phyloP scores from a whole-genome alignment of 1,140 invertebrate genomes.

The Lucilia cuprina region DNA sequence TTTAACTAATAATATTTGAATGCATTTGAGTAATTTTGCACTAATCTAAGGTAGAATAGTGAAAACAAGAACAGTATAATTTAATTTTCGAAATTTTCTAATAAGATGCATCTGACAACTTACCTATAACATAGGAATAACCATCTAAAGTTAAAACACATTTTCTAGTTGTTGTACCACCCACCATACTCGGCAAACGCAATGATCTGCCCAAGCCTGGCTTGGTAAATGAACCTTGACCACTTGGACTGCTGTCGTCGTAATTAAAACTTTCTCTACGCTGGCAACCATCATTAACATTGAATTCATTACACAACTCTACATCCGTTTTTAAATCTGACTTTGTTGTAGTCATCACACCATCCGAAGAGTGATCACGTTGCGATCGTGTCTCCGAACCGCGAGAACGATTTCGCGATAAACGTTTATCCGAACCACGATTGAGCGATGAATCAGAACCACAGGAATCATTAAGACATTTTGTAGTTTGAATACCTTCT shows the following conservation, averaged over 20 bases:
- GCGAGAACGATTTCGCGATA: constrained; percentile 43
- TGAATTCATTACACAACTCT: constrained; percentile 49
- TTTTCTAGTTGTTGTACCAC: constrained; percentile 69
- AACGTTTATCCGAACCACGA: neutral
- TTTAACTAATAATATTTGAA: too few relatives aligned
- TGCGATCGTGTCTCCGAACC: constrained; percentile 34
- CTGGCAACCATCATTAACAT: constrained; percentile 41
- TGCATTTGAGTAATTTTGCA: too few relatives aligned
- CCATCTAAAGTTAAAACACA: constrained; percentile 80
- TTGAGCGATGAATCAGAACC: neutral
- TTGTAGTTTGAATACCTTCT: constrained; percentile 44
- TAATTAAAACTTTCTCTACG: constrained; percentile 56
- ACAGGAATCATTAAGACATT: constrained; percentile 30
- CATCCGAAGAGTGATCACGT: constrained; percentile 56
- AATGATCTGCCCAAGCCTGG: constrained; percentile 41
- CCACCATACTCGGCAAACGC: constrained; percentile 52
- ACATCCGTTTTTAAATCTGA: constrained; percentile 1
- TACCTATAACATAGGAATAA: constrained; percentile 83
- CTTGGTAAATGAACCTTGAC: constrained; percentile 39
- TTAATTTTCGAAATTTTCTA: too few relatives aligned
- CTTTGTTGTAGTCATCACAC: constrained; percentile 36
- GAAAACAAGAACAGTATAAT: too few relatives aligned
- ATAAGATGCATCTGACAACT: constrained; percentile 61
- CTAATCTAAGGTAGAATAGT: too few relatives aligned
- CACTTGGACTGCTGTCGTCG: constrained; percentile 43